Evolutionary conservation across 1,140 invertebrate genomes (phyloP).

Genomic region (Eumaeus atala): DNA sequence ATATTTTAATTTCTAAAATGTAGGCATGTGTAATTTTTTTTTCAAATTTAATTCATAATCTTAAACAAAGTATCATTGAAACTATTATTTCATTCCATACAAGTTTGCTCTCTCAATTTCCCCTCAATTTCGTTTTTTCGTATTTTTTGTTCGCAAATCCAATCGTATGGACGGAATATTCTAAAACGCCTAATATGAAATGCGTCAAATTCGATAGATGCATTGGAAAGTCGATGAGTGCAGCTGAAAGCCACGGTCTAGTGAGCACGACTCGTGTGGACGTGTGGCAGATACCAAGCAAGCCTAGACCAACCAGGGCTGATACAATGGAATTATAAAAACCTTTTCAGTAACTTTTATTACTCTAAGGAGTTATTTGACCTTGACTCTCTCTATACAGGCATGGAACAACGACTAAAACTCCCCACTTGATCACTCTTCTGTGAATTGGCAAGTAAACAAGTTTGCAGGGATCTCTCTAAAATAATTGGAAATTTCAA

Average conservation of each 20-base stretch:
- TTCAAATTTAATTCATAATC: too few species aligned
- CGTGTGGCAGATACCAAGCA: constrained; percentile 54
- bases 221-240: constrained; percentile 42
- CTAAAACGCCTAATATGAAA: constrained; percentile 15
- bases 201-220: constrained; percentile 32
- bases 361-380: too few species aligned
- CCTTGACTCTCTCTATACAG: too few species aligned
- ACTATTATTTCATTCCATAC: neutral
- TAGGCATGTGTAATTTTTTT: too few species aligned
- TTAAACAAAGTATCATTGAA: too few species aligned
- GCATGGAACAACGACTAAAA: too few species aligned
- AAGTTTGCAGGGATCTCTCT: too few species aligned
- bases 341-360: constrained; percentile 4
- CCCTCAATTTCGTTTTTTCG: neutral
- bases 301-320: constrained; percentile 18
- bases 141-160: neutral
- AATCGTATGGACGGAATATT: constrained; percentile 10
- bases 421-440: too few species aligned
- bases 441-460: too few species aligned
- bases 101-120: neutral
- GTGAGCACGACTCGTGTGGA: constrained; percentile 48
- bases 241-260: constrained; percentile 55
- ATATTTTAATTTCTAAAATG: too few species aligned
- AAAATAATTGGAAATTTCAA: too few species aligned
- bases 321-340: constrained; percentile 1